These are phyloP conservation scores for Sphenodon punctatus DNA, from an alignment of 2,797 vertebrate genomes.

Conservation along the genomic window DNA sequence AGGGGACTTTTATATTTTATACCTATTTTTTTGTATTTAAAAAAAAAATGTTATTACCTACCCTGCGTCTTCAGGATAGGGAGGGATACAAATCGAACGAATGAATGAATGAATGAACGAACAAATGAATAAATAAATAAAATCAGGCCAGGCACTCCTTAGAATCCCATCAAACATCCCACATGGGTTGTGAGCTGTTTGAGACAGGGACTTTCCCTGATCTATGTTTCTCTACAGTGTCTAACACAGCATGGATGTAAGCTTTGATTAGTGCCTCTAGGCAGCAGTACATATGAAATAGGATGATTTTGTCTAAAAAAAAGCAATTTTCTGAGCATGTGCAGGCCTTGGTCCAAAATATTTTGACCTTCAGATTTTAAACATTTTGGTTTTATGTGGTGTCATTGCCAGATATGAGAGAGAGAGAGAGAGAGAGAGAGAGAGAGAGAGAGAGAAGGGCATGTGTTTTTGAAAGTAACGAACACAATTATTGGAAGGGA, in stretches of 20 bases:
- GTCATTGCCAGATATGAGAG: slow-evolving; percentile 49
- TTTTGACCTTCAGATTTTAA: slow-evolving; percentile 30
- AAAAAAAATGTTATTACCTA: no score
- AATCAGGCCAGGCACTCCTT: neutral
- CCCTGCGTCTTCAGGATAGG: no score
- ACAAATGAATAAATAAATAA: no score
- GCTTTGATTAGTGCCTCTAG: neutral
- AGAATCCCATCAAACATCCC: neutral
- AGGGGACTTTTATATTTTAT: no score
- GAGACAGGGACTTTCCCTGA: neutral
- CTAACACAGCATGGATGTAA: neutral
- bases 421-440: no score
- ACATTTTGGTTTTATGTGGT: slow-evolving; percentile 58
- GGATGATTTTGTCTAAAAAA: no score
- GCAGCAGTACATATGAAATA: rapidly evolving
- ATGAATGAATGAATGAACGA: no score
- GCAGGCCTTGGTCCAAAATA: slow-evolving; percentile 43
- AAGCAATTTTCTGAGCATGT: slow-evolving; percentile 37
- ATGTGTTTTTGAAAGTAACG: slow-evolving; percentile 53
- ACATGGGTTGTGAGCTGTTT: neutral
- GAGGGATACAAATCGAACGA: no score
- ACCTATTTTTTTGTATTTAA: no score
- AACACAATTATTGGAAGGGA: slow-evolving; percentile 15
- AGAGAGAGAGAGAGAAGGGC: no score
- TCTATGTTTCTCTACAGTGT: neutral